Evolutionary conservation across 2,113 vertebrate species (phyloP).

Genomic region (Brachionichthys hirsutus): DNA sequence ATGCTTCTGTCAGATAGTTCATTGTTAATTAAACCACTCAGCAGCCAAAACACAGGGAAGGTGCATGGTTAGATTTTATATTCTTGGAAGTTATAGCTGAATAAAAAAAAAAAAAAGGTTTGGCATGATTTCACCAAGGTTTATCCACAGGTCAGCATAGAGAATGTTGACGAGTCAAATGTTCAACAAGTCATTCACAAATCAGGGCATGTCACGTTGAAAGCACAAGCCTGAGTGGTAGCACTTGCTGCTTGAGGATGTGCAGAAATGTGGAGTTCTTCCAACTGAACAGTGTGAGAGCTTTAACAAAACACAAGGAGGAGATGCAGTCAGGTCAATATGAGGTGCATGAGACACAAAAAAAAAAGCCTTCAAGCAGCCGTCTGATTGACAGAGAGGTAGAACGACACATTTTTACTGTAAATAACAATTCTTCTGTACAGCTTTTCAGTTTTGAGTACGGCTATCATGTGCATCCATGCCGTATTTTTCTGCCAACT

Average conservation of each 20-base stretch:
- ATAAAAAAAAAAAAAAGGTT: conserved; percentile 32
- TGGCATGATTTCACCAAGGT: conserved; percentile 62
- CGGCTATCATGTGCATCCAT: conserved; percentile 78
- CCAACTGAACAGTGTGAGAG: conserved; percentile 34
- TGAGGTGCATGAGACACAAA: conserved; percentile 67
- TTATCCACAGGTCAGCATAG: conserved; percentile 53
- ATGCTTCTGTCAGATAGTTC: conserved; percentile 66
- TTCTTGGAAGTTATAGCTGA: conserved; percentile 50
- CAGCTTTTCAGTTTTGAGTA: conserved; percentile 82
- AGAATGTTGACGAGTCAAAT: conserved; percentile 55
- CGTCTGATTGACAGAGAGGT: conserved; percentile 53
- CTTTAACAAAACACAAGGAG: conserved; percentile 30
- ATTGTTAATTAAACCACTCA: conserved; percentile 59
- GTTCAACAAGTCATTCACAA: conserved; percentile 67
- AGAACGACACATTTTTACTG: conserved; percentile 80
- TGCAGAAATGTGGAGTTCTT: conserved; percentile 44
- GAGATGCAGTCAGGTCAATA: conserved; percentile 41
- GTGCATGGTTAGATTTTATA: conserved; percentile 70
- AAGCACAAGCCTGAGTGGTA: conserved; percentile 73
- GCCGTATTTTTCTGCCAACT: conserved; percentile 84
- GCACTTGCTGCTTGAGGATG: conserved; percentile 37
- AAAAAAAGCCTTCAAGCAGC: conserved; percentile 65
- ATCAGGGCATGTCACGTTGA: conserved; percentile 70
- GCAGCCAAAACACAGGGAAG: conserved; percentile 63
- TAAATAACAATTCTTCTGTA: conserved; percentile 89